phyloP scores from a whole-genome alignment of 1,140 invertebrate species.

The Diachasmimorpha longicaudata region DNA sequence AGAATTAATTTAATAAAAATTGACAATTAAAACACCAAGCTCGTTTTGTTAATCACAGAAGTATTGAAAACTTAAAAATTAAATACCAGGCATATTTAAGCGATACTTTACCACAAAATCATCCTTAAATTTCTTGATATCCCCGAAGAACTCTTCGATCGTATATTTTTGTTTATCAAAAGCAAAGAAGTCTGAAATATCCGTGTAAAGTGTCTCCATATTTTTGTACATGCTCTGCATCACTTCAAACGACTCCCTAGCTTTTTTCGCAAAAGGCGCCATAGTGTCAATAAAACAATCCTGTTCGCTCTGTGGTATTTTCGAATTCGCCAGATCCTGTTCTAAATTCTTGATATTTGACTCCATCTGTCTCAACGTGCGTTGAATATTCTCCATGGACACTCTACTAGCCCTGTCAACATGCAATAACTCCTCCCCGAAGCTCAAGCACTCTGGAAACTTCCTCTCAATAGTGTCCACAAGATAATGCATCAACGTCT shows the following conservation, averaged over 20 bases:
- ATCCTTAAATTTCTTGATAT: constrained; percentile 95
- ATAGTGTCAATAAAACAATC: constrained; percentile 86
- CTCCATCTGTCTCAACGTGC: constrained; percentile 86
- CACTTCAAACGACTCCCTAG: constrained; percentile 84
- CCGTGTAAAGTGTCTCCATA: constrained; percentile 85
- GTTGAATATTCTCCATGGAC: constrained; percentile 85
- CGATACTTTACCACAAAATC: constrained; percentile 73
- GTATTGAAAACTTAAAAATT: no score
- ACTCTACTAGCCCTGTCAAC: constrained; percentile 83
- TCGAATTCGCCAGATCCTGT: constrained; percentile 84
- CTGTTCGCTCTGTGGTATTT: constrained; percentile 75
- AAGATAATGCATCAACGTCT: constrained; percentile 92
- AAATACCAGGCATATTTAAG: not conserved
- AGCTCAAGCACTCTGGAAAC: constrained; percentile 83
- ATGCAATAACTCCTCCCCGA: constrained; percentile 87
- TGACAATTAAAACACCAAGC: no score
- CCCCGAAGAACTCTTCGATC: constrained; percentile 94
- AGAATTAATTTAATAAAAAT: no score
- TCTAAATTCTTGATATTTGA: constrained; percentile 84
- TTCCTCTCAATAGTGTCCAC: constrained; percentile 88
- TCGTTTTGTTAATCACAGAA: no score
- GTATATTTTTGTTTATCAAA: constrained; percentile 95
- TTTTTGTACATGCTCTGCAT: constrained; percentile 93
- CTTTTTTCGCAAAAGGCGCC: constrained; percentile 81
- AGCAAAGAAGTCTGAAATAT: constrained; percentile 87